phyloP scores from a whole-genome alignment of 2,888 invertebrate species.

The Tinea pellionella region DNA sequence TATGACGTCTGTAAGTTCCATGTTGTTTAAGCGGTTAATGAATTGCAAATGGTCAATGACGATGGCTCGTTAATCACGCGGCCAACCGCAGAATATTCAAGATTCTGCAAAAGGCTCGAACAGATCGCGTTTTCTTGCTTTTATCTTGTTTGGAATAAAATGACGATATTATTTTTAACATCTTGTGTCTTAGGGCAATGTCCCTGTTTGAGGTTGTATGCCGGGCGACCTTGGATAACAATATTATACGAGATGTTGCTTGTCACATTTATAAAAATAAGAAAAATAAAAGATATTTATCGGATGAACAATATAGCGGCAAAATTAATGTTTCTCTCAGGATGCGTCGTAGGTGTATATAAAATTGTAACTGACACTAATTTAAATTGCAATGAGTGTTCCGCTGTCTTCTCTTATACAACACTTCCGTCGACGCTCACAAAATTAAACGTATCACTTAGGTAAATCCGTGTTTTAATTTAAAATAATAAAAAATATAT shows the following conservation, averaged over 20 bases:
- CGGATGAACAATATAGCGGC: neutral
- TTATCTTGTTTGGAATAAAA: slow-evolving; percentile 12
- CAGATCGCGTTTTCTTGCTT: slow-evolving; percentile 7
- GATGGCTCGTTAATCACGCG: slow-evolving; percentile 28
- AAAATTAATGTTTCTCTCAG: no score
- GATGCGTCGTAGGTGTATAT: no score
- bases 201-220: slow-evolving; percentile 28
- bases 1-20: neutral
- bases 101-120: neutral
- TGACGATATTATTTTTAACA: slow-evolving; percentile 26
- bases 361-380: no score
- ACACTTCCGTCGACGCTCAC: no score
- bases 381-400: no score
- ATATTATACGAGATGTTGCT: slow-evolving; percentile 4
- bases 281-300: neutral
- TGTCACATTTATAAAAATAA: neutral
- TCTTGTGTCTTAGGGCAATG: slow-evolving; percentile 30
- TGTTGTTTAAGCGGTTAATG: slow-evolving; percentile 7
- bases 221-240: slow-evolving; percentile 40
- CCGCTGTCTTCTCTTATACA: no score
- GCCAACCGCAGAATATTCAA: slow-evolving; percentile 9
- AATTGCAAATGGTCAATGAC: slow-evolving; percentile 19
- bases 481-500: no score
- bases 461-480: no score
- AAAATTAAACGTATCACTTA: no score